Evolutionary conservation across 2,888 invertebrate genomes (phyloP).

Genomic region (Pyrgus malvae): DNA sequence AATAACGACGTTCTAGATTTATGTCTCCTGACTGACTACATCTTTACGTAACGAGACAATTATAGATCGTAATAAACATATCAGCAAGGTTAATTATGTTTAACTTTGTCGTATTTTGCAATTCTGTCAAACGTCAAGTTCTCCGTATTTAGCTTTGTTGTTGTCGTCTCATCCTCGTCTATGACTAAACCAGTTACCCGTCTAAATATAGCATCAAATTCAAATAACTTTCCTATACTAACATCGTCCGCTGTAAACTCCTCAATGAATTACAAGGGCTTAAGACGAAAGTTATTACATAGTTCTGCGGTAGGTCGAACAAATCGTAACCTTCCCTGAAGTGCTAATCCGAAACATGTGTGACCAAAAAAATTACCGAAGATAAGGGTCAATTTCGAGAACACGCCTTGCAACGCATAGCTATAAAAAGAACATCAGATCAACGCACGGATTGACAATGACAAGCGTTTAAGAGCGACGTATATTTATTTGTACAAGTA

Average conservation of each 20-base stretch:
- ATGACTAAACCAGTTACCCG: constrained; percentile 20
- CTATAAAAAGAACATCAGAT: constrained; percentile 72
- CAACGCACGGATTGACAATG: constrained; percentile 74
- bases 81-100: constrained; percentile 15
- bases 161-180: constrained; percentile 10
- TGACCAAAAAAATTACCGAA: constrained; percentile 68
- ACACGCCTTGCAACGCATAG: constrained; percentile 44
- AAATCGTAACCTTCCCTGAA: constrained; percentile 64
- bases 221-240: constrained; percentile 34
- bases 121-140: background rate
- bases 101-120: constrained; percentile 10
- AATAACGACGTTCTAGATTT: constrained; percentile 15
- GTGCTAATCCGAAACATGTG: constrained; percentile 79
- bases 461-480: constrained; percentile 74
- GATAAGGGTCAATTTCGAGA: constrained; percentile 78
- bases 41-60: constrained; percentile 21
- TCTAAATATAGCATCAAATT: constrained; percentile 36
- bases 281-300: constrained; percentile 62
- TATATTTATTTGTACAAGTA: constrained; percentile 79
- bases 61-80: constrained; percentile 15
- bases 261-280: constrained; percentile 68
- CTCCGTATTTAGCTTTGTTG: background rate
- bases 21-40: too few relatives aligned
- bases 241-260: constrained; percentile 49
- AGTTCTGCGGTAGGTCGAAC: constrained; percentile 75